A percentile compares a stretch with the other conserved stretches of the same genome.
Conservation (phyloP, 2,113 vertebrate species). For the Gyps fulvus region DNA sequence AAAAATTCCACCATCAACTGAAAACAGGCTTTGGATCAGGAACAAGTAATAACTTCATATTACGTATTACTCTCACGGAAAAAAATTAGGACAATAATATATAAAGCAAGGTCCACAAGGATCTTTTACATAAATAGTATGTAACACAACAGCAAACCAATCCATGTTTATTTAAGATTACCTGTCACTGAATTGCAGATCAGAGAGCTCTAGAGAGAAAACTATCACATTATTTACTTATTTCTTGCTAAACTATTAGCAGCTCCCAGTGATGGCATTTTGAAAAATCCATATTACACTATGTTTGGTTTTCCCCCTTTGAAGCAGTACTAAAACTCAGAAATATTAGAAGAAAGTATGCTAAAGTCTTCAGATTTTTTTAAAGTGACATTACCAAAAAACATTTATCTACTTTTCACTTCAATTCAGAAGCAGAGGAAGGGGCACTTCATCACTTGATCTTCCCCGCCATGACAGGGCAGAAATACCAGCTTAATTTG, state of each 20-base stretch:
- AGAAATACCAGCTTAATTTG: background rate
- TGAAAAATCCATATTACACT: background rate
- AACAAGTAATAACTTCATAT: background rate
- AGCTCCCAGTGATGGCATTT: background rate
- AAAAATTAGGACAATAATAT: background rate
- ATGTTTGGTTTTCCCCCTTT: background rate
- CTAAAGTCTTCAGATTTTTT: background rate
- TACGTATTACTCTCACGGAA: background rate
- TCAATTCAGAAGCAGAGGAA: background rate
- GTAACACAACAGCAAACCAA: background rate
- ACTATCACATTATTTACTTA: background rate
- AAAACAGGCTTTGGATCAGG: background rate
- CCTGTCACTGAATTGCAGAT: background rate
- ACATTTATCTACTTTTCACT: background rate
- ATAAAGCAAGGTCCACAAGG: background rate
- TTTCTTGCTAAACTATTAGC: background rate
- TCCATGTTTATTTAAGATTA: background rate
- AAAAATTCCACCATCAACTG: background rate
- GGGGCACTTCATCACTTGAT: background rate
- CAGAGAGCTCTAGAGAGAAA: background rate
- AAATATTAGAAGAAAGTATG: background rate
- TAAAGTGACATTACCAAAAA: background rate
- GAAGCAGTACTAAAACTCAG: background rate
- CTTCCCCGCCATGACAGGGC: fast-evolving
- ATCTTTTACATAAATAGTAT: background rate